These are phyloP conservation scores for Argynnis bischoffii DNA, from an alignment of 2,888 invertebrate species.

Conservation along the genomic window DNA sequence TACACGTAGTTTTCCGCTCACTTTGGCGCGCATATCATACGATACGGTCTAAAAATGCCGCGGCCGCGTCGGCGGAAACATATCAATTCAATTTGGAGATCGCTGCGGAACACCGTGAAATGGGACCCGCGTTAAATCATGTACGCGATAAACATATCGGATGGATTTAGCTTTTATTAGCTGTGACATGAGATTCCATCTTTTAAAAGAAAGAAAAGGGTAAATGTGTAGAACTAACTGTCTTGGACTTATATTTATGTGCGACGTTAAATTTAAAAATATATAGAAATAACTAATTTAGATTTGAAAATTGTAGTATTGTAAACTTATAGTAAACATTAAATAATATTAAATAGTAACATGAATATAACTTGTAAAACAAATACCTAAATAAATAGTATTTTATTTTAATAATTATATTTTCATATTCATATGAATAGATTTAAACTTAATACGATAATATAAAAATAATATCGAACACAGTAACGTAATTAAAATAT, in stretches of 20 bases:
- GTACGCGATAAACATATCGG: conserved; percentile 74
- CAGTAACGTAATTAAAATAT: not conserved
- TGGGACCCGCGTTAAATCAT: conserved; percentile 73
- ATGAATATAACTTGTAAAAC: too few species aligned
- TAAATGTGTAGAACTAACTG: too few species aligned
- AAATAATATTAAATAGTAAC: too few species aligned
- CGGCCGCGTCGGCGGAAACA: conserved; percentile 73
- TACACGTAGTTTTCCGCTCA: conserved; percentile 65
- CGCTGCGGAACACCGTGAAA: conserved; percentile 64
- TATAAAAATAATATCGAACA: not conserved
- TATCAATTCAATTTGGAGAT: conserved; percentile 80
- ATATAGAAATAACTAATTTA: not conserved
- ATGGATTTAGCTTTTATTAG: conserved; percentile 74
- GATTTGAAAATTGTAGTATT: too few species aligned
- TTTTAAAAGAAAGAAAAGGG: conserved; percentile 13
- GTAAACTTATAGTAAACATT: too few species aligned
- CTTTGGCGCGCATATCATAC: conserved; percentile 72
- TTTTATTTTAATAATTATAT: too few species aligned
- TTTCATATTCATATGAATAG: too few species aligned
- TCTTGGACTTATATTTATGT: not conserved
- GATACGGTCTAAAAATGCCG: conserved; percentile 76
- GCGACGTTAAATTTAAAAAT: not conserved
- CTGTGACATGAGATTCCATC: conserved; percentile 62
- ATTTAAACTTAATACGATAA: not conserved
- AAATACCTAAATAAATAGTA: too few species aligned